Percentiles rank a stretch among this genome's conserved stretches.
Conservation (phyloP, 2,888 invertebrate species). For the Andrena haemorrhoa region DNA sequence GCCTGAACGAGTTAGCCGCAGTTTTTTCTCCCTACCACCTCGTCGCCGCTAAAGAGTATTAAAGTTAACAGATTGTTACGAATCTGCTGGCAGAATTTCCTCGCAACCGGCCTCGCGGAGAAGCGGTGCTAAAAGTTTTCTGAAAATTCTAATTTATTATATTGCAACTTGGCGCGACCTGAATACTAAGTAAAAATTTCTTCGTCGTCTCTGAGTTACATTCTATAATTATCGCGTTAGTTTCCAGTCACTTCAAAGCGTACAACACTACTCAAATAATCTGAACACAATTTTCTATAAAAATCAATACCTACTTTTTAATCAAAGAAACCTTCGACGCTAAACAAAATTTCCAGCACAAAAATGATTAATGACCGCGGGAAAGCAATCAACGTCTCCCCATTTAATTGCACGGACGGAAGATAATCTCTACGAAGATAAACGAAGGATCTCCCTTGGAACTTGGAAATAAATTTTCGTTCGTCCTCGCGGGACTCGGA, state of each 20-base stretch:
- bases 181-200: background rate
- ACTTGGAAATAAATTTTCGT: conserved; percentile 6
- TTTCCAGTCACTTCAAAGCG: too few relatives aligned
- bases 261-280: too few relatives aligned
- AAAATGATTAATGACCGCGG: background rate
- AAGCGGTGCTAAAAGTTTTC: conserved; percentile 14
- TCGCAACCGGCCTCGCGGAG: conserved; percentile 1
- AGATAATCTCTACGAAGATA: conserved; percentile 1
- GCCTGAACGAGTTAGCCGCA: conserved; percentile 51
- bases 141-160: conserved; percentile 49
- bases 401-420: background rate
- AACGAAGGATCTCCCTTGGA: background rate
- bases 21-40: conserved; percentile 23
- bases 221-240: background rate
- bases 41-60: conserved; percentile 42
- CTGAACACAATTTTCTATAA: background rate
- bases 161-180: conserved; percentile 8
- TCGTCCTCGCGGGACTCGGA: background rate
- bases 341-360: background rate
- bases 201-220: background rate
- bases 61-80: conserved; percentile 58
- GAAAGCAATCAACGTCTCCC: background rate
- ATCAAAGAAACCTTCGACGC: conserved; percentile 6
- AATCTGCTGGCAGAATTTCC: conserved; percentile 36
- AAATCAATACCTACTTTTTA: background rate